Evolutionary conservation across 1,140 invertebrate genomes (phyloP).

Genomic region (Drosophila asahinai): DNA sequence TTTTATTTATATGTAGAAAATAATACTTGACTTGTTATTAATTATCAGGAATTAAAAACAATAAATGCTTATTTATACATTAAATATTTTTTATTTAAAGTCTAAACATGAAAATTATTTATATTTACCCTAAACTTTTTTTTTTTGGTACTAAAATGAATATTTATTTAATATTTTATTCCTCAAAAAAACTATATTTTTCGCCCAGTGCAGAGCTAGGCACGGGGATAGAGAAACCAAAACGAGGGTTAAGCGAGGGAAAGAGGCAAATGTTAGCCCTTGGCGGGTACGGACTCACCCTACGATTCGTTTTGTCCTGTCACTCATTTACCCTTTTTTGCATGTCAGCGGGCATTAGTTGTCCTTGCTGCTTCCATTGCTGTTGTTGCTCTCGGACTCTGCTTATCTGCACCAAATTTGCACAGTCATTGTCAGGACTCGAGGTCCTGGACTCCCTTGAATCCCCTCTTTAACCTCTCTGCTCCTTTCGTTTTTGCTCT

Average conservation of each 20-base stretch:
- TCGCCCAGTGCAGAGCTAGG: slow-evolving; percentile 2
- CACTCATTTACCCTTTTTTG: slow-evolving; percentile 82
- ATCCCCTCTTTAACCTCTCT: slow-evolving; percentile 23
- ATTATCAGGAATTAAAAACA: too few species aligned
- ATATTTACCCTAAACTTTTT: too few species aligned
- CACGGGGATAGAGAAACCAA: slow-evolving; percentile 34
- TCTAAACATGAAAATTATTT: neutral
- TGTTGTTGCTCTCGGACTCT: slow-evolving; percentile 65
- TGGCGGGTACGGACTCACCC: slow-evolving; percentile 33
- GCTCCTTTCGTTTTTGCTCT: slow-evolving; percentile 49
- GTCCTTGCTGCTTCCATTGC: slow-evolving; percentile 37
- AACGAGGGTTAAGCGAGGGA: slow-evolving; percentile 38
- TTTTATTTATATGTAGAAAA: too few species aligned
- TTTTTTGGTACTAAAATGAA: neutral
- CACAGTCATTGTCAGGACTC: slow-evolving; percentile 76
- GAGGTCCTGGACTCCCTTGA: slow-evolving; percentile 27
- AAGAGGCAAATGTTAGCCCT: slow-evolving; percentile 41
- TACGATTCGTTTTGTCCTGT: slow-evolving; percentile 56
- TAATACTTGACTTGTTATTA: neutral
- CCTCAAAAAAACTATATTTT: too few species aligned
- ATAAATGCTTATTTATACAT: too few species aligned
- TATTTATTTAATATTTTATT: neutral
- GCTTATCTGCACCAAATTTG: slow-evolving; percentile 82
- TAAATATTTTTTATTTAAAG: too few species aligned
- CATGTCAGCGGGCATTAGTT: slow-evolving; percentile 82